Base-by-base conservation (phyloP, 1,140 invertebrate species). In the Drosophila kepulauana region DNA sequence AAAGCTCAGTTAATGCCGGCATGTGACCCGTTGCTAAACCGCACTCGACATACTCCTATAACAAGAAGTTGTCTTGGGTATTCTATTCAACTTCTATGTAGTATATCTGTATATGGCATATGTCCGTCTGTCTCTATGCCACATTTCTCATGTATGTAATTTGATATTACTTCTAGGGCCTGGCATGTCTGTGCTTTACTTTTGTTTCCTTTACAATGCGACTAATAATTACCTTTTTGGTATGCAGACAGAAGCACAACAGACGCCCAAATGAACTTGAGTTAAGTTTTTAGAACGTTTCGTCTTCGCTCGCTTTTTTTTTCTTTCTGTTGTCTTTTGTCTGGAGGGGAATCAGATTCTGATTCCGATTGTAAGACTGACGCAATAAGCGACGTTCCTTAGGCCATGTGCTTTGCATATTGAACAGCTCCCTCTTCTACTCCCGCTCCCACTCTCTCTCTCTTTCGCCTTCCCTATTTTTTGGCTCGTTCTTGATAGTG, bases 141-240 rank as follows among this genome's bases (percentile, higher is more conserved):
- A 62, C 64, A 67, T 69, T 87, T 87, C 84, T 73, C 80, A 89
- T 78, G 80, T 78, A 89, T 75, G 85, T 88, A 88, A 88, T 78
- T 74, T 66, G 85, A 88, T 88, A 88, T 74, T 74, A 69, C 71
- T 73, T 73, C 77, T 75, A 79, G 82, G 52, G 58, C 8, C 49
- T 54, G 62, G 15, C 41, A 0, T 41, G 61, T 64, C 35, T 41
- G 13, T 48, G 45, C 30, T 25, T 62, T 35, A 51, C 11, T 61
- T 38, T 56, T 89, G 85, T 88, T 73, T 79, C 64, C 75, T 69
- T 57, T 75, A 75, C 70, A 78, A 80, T 88, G 80, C 84, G 77
- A 73, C 84, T 88, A 78, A 88, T 88, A 88, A 90, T 88, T 88
- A 89, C 85, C 85, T 88, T 76, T 89, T 88, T 88, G 81, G 85